Conservation (phyloP, 2,797 vertebrate genomes). For the Eremophila alpestris region DNA sequence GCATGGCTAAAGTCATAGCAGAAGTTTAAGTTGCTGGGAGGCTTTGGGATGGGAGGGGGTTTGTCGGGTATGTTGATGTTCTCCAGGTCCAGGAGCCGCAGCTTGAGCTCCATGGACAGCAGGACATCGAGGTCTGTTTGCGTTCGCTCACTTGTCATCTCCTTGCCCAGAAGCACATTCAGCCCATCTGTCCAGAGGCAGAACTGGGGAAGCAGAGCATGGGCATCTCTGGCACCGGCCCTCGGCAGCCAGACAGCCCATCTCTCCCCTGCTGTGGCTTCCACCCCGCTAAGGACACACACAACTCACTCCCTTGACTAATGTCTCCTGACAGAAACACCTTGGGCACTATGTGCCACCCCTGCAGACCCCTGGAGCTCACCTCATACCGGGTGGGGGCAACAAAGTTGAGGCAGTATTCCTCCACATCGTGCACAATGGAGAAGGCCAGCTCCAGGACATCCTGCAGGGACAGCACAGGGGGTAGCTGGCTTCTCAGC, state of each 20-base stretch:
- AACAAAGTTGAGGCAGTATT: conserved; percentile 92
- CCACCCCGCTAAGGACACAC: background rate
- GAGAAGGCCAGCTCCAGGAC: conserved; percentile 92
- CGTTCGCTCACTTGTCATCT: conserved; percentile 91
- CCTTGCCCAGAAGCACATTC: conserved; percentile 87
- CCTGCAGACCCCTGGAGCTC: conserved; percentile 54
- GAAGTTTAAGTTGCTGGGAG: conserved; percentile 95
- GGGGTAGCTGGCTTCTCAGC: background rate
- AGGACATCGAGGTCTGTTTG: conserved; percentile 93
- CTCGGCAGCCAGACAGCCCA: background rate
- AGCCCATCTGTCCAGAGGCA: conserved; percentile 95
- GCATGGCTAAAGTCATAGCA: conserved; percentile 93
- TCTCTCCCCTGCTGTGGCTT: background rate
- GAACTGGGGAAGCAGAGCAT: conserved; percentile 78
- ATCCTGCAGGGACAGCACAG: conserved; percentile 77
- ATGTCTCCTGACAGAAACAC: background rate
- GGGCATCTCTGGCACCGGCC: background rate
- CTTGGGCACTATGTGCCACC: rapidly evolving
- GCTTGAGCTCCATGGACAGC: conserved; percentile 96
- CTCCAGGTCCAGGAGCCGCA: conserved; percentile 93
- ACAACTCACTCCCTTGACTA: background rate
- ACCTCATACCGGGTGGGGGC: conserved; percentile 91
- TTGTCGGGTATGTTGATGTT: conserved; percentile 90
- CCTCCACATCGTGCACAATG: conserved; percentile 88
- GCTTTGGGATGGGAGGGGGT: conserved; percentile 88